Percentiles rank a stretch among this genome's conserved stretches.
Conservation (phyloP, 2,797 vertebrate genomes). For the Lacerta bilineata region DNA sequence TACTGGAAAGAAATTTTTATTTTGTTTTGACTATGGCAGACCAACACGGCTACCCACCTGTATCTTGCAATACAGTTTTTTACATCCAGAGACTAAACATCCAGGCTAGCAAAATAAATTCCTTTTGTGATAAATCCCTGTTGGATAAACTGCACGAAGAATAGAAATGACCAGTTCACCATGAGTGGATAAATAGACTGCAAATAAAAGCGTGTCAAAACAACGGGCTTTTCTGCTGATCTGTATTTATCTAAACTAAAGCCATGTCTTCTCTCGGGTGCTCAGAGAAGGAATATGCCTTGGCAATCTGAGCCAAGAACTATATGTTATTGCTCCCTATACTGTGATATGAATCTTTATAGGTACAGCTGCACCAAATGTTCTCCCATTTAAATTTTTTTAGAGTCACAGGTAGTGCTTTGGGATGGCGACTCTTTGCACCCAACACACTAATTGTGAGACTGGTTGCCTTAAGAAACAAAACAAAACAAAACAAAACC, state of each 20-base stretch:
- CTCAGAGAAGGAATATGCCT: not conserved
- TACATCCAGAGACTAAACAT: conserved; percentile 50
- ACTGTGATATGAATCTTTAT: conserved; percentile 1
- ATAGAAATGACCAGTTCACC: conserved; percentile 29
- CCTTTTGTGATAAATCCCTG: conserved; percentile 45
- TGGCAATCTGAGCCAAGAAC: not conserved
- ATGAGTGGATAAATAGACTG: conserved; percentile 35
- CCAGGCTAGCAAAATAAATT: conserved; percentile 43
- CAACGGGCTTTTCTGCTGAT: not conserved
- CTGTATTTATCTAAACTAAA: conserved; percentile 24
- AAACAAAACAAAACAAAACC: not conserved
- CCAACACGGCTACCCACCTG: too few species aligned
- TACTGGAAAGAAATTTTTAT: too few species aligned
- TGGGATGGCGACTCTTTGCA: not conserved
- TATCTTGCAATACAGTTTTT: too few species aligned
- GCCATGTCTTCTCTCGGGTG: not conserved
- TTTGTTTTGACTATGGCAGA: too few species aligned
- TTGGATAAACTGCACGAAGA: conserved; percentile 31
- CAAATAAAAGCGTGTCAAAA: conserved; percentile 48
- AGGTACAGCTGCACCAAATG: not conserved
- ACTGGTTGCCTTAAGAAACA: not conserved
- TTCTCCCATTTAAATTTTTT: not conserved
- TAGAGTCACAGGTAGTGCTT: not conserved
- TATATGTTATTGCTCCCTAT: not conserved
- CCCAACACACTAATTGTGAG: not conserved